Evolutionary conservation across 1,140 invertebrate species (phyloP), one percentile per base, ranked within the genome.

Genomic region (Maconellicoccus hirsutus): DNA sequence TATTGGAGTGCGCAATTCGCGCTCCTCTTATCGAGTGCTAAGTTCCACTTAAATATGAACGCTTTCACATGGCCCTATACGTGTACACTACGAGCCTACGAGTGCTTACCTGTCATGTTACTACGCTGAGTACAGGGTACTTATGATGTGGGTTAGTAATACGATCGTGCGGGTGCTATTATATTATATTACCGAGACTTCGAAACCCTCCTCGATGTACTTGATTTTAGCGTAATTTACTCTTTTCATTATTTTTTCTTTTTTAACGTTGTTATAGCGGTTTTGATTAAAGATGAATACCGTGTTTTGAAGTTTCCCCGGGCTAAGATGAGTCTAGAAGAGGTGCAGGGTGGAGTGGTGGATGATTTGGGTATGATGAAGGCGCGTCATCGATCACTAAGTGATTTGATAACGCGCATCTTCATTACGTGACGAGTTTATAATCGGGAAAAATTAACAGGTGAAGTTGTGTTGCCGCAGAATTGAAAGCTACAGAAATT

Each of bases 61-160:
- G 42, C 42, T 52, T 52, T 52, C 42, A 8, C 42, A 52, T 52
- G 42, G 42, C n/a, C 42, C 42, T 52, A 3, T 19, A 16, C n/a
- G n/a, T 52, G 29, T 33, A 12, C 12, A 33, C n/a, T n/a, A n/a
- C n/a, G n/a, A n/a, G n/a, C n/a, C n/a, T n/a, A n/a, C n/a, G n/a
- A 52, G 42, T 52, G n/a, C 42, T 52, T 52, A 52, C 42, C 42
- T 52, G 42, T 52, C 42, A 52, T 52, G 42, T 52, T 52, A 52
- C n/a, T 52, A n/a, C n/a, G n/a, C n/a, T n/a, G n/a, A 6, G 42
- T 52, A 33, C 12, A 52, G 42, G 42, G 42, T 52, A 52, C 42
- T 52, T 52, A 52, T 52, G 42, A 52, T 52, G 42, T 52, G 42
- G 42, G 42, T 52, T 52, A 52, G 42, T 52, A 52, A 52, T 52